Conservation (phyloP, 2,888 invertebrate species). For the Aphelenchoides bicaudatus region DNA sequence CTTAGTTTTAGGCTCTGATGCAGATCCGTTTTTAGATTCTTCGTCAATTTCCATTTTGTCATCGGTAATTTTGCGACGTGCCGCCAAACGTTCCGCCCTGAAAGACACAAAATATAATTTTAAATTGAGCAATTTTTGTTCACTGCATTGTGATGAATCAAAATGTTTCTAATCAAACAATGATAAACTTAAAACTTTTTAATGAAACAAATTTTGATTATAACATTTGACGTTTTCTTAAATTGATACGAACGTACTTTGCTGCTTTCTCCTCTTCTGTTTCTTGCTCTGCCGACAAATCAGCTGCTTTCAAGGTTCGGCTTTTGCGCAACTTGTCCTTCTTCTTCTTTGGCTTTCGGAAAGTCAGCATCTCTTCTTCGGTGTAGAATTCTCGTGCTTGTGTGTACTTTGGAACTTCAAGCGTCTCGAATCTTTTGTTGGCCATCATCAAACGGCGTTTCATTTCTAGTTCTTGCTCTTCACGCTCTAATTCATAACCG, state of each 20-base stretch:
- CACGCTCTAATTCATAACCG: conserved; percentile 45
- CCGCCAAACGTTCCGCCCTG: conserved; percentile 30
- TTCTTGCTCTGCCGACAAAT: conserved; percentile 43
- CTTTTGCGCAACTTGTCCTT: conserved; percentile 43
- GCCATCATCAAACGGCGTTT: conserved; percentile 40
- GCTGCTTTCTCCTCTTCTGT: conserved; percentile 27
- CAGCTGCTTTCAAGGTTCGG: conserved; percentile 51
- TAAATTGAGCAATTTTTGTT: not conserved
- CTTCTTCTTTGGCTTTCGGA: conserved; percentile 57
- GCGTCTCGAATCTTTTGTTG: conserved; percentile 67
- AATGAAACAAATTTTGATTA: not conserved
- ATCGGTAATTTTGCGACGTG: conserved; percentile 23
- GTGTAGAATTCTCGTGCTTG: conserved; percentile 85
- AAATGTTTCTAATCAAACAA: not conserved
- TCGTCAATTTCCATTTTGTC: conserved; percentile 1
- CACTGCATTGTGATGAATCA: not conserved
- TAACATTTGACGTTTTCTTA: not conserved
- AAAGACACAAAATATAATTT: conserved; percentile 1
- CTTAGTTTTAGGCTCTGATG: conserved; percentile 8
- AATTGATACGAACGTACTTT: conserved; percentile 7
- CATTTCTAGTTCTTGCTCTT: conserved; percentile 35
- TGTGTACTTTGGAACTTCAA: conserved; percentile 64
- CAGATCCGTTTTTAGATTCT: too few species aligned
- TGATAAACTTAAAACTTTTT: too few species aligned
- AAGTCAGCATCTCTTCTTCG: conserved; percentile 70